These are phyloP conservation scores for Lymantria dispar DNA, from an alignment of 2,888 invertebrate genomes.

Conservation along the genomic window DNA sequence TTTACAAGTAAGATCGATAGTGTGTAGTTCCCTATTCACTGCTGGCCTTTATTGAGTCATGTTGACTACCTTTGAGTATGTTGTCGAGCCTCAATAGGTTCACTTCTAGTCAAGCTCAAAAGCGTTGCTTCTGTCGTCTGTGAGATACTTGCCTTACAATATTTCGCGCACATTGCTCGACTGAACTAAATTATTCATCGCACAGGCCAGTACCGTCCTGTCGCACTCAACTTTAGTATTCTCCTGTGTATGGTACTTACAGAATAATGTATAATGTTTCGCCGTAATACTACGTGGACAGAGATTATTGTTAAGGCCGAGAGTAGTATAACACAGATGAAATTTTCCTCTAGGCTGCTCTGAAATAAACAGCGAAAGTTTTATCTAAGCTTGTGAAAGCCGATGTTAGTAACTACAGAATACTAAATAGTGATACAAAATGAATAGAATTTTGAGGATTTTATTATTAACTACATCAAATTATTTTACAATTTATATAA, in stretches of 20 bases:
- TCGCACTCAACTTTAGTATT: conserved; percentile 51
- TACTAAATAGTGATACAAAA: background rate
- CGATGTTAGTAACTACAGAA: background rate
- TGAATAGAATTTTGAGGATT: too few species aligned
- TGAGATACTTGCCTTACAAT: conserved; percentile 20
- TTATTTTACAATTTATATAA: too few species aligned
- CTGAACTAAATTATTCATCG: conserved; percentile 48
- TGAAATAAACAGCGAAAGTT: background rate
- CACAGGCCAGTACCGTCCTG: conserved; percentile 39
- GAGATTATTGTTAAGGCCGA: conserved; percentile 26
- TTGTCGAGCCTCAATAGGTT: conserved; percentile 10
- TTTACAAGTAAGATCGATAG: too few species aligned
- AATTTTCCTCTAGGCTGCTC: background rate
- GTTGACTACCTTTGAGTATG: conserved; percentile 4
- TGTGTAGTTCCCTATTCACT: background rate
- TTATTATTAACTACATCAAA: too few species aligned
- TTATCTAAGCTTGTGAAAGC: background rate
- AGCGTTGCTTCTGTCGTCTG: conserved; percentile 6
- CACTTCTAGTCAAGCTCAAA: conserved; percentile 7
- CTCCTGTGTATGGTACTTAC: conserved; percentile 52
- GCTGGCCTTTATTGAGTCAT: conserved; percentile 1
- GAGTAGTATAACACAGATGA: conserved; percentile 9
- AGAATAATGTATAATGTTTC: conserved; percentile 55
- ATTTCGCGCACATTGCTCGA: conserved; percentile 33
- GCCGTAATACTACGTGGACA: conserved; percentile 28